Conservation (phyloP, 37 sponge, comb jelly and placozoan species). For the Axinella damicornis region DNA sequence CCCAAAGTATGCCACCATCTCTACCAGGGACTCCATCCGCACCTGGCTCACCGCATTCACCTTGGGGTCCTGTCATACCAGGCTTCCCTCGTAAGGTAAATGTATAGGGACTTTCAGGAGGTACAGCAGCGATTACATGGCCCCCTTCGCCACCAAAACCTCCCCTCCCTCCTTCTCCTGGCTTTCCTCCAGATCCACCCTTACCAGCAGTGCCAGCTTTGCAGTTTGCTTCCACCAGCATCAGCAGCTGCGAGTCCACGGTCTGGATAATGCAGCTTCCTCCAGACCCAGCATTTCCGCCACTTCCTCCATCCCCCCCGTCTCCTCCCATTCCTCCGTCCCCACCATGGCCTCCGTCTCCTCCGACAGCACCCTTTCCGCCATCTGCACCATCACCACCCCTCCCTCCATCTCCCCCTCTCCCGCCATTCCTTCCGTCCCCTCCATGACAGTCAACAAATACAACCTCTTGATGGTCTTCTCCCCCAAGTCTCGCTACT, state of each 20-base stretch:
- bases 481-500: constrained; percentile 66
- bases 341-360: constrained; percentile 80
- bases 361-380: constrained; percentile 48
- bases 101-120: no score
- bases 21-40: constrained; percentile 37
- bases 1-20: constrained; percentile 69
- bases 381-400: constrained; percentile 84
- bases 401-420: constrained; percentile 77
- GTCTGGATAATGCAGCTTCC: constrained; percentile 59
- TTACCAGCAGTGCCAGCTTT: constrained; percentile 49
- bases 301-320: constrained; percentile 84
- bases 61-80: constrained; percentile 43
- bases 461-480: constrained; percentile 61
- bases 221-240: constrained; percentile 82
- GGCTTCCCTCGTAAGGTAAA: constrained; percentile 29
- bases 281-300: constrained; percentile 77
- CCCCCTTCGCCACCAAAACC: constrained; percentile 77
- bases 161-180: constrained; percentile 66
- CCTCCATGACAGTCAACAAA: constrained; percentile 86
- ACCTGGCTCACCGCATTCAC: constrained; percentile 27
- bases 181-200: constrained; percentile 53
- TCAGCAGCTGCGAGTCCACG: constrained; percentile 58
- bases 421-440: constrained; percentile 62
- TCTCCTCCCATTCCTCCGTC: constrained; percentile 75
- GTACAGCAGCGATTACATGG: neutral